Conservation (phyloP, 2,888 invertebrate species). For the Parapristionchus giblindavisi region DNA sequence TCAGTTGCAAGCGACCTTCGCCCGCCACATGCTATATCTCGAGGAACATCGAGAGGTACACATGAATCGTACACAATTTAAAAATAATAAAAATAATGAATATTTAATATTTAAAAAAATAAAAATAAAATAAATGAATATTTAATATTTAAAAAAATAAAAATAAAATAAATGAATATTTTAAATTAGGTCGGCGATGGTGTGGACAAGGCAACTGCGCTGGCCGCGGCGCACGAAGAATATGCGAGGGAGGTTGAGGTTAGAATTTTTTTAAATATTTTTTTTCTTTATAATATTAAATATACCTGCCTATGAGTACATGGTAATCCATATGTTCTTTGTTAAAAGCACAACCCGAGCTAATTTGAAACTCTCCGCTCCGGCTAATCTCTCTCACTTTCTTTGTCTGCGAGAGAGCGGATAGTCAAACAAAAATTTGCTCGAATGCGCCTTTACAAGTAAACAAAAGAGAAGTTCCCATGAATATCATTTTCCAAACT, state of each 20-base stretch:
- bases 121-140: constrained; percentile 13
- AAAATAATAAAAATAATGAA: neutral
- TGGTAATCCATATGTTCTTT: too few species aligned
- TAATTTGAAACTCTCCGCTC: too few species aligned
- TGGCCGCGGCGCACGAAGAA: constrained; percentile 70
- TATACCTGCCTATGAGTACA: too few species aligned
- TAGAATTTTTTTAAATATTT: constrained; percentile 37
- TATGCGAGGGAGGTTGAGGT: constrained; percentile 71
- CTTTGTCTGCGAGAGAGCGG: constrained; percentile 2
- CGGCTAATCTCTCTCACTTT: too few species aligned
- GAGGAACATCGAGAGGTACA: constrained; percentile 71
- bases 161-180: constrained; percentile 11
- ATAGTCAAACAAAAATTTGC: neutral
- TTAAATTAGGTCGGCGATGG: constrained; percentile 59
- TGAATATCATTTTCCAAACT: too few species aligned
- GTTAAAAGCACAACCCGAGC: too few species aligned
- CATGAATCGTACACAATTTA: too few species aligned
- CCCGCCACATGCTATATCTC: constrained; percentile 71
- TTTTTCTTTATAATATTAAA: neutral
- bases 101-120: too few species aligned
- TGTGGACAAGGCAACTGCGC: constrained; percentile 69
- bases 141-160: too few species aligned
- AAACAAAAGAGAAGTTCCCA: too few species aligned
- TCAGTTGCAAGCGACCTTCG: constrained; percentile 72
- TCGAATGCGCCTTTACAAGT: too few species aligned